Evolutionary conservation across 2,888 invertebrate species (phyloP), one percentile per base, ranked within the genome.

Genomic region (Torymus auratus): DNA sequence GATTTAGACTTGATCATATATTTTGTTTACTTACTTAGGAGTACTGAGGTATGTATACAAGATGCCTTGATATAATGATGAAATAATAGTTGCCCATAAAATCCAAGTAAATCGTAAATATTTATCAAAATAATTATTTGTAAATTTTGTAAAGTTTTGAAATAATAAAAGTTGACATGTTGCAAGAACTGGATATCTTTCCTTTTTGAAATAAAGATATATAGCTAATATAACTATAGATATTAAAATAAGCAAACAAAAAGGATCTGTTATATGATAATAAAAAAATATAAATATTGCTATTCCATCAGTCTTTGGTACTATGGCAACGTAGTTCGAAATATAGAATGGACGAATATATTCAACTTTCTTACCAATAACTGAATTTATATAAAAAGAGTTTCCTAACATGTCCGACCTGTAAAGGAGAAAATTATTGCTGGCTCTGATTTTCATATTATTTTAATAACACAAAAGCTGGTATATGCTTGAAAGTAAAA

Each of bases 321-420:
- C 58, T 58, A 74, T 56, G 3, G 17, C 64, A 50, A 74, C 23
- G 23, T 74, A 74, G 2, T 65, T 4, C 7, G 56, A 23, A 13
- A 55, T 41, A 28, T 17, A 14, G 53, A 72, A 55, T 4, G 53
- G 28, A 53, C 20, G 11, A 65, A 74, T 53, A 28, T 14, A 74
- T 74, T 74, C 74, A 7, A 74, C 50, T 10, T 65, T 41, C 14
- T 56, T 64, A 15, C 20, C 55, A 20, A 74, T n/a, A 12, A 10
- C 41, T 2, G 11, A 41, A 50, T 74, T 74, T 17, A 74, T 28
- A 17, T 58, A 74, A 20, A 65, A 28, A n/a, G 74, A 7, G 50
- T 65, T 74, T 17, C 65, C 65, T 28, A 74, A 15, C 41, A 74
- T 74, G 4, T 65, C 65, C 17, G 74, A 65, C 17, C 74, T 74